Base-by-base conservation (phyloP, 1,140 invertebrate genomes). In the Bombus soroeensis region DNA sequence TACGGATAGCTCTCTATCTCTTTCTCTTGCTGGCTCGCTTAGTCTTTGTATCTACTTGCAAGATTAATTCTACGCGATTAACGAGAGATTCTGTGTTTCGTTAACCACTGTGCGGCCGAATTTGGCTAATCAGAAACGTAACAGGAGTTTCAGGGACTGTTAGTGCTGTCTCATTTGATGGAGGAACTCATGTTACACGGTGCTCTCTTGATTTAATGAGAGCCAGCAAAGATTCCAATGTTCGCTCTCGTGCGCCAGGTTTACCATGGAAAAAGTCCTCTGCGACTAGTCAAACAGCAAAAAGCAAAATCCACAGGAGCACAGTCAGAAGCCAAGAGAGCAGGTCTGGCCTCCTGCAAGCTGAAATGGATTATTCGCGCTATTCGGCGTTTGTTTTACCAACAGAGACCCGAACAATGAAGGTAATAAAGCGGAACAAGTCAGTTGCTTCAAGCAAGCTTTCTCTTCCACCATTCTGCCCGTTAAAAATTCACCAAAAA, bases 11-110 rank as follows among this genome's bases (percentile, higher is more conserved):
- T 28, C 25, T 28, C 57, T 28, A 0, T 62, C 59, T 62, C 28
- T 62, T 28, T 28, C 10, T n/a, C 59, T 62, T 28, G 3, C 28
- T n/a, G 3, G 12, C 10, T n/a, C 12, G 28, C 3, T 62, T n/a
- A 13, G 59, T 62, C 59, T 32, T 25, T 32, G 43, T 39, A 34
- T 34, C 22, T n/a, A 37, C 28, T 37, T 47, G 3, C 4, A 22
- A 53, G 18, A 81, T 72, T 81, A 41, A 72, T 72, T 70, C 28
- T 15, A 2, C 8, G 10, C 53, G 32, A 62, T 72, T 59, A 81
- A 72, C 25, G 6, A 62, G 53, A 25, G 47, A 59, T 41, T 72
- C 79, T 8, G 8, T 2, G 34, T 41, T 81, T 57, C 68, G 57
- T 62, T 73, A 81, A 59, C 37, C 43, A 13, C 32, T 3, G 4